Evolutionary conservation across 2,797 vertebrate genomes (phyloP).

Genomic region (Tragelaphus eurycerus): DNA sequence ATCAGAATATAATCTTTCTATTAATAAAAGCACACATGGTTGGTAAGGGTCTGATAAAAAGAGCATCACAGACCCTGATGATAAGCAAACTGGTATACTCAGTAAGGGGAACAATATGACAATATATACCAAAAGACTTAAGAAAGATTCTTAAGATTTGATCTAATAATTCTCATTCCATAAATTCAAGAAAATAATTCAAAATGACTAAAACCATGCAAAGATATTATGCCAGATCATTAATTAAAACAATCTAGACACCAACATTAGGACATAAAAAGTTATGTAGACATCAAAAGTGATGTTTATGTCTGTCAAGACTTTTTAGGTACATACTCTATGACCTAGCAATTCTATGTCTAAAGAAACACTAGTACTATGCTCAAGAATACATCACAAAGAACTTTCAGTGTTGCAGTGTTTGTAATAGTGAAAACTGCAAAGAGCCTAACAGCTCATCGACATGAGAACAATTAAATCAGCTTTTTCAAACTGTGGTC

Average conservation of each 20-base stretch:
- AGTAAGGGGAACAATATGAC: conserved; percentile 4
- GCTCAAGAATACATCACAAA: not conserved
- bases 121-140: not conserved
- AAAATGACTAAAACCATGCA: conserved; percentile 22
- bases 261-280: not conserved
- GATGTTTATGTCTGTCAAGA: not conserved
- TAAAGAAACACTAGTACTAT: not conserved
- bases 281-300: conserved; percentile 7
- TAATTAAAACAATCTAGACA: not conserved
- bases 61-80: not conserved
- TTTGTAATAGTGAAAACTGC: not conserved
- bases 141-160: not conserved
- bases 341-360: not conserved
- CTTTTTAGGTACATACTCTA: not conserved
- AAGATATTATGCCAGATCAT: conserved; percentile 22
- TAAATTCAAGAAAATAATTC: conserved; percentile 27
- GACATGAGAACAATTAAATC: not conserved
- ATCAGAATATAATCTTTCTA: not conserved
- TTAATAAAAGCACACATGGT: not conserved
- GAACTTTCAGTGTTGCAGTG: not conserved
- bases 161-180: not conserved
- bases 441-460: not conserved
- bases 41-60: not conserved
- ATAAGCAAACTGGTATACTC: not conserved
- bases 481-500: not conserved